phyloP scores from a whole-genome alignment of 2,888 invertebrate genomes.

The Raillietiella orientalis region DNA sequence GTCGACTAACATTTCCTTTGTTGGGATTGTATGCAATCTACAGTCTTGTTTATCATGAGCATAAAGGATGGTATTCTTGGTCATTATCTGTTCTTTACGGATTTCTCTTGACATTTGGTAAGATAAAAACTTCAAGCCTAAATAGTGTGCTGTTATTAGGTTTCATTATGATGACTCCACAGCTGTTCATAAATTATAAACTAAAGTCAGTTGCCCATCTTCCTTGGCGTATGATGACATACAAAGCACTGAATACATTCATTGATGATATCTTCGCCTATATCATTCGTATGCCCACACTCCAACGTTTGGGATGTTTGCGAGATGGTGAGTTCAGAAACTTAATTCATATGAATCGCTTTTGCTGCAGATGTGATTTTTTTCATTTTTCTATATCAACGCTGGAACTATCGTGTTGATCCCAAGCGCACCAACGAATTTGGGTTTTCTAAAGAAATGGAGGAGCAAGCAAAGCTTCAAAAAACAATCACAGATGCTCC shows the following conservation, averaged over 20 bases:
- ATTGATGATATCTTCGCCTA: constrained; percentile 99
- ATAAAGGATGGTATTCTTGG: constrained; percentile 98
- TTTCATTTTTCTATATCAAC: constrained; percentile 92
- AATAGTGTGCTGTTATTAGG: constrained; percentile 19
- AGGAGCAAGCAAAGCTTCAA: constrained; percentile 29
- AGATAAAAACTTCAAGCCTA: too few species aligned
- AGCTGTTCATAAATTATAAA: constrained; percentile 97
- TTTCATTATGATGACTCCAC: constrained; percentile 99
- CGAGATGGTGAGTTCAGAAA: constrained; percentile 35
- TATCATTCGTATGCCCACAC: constrained; percentile 98
- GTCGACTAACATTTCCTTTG: constrained; percentile 82
- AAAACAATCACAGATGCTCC: too few species aligned
- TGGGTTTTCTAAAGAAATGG: constrained; percentile 68
- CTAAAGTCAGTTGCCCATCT: constrained; percentile 94
- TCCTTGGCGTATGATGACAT: constrained; percentile 99
- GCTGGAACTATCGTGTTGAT: constrained; percentile 95
- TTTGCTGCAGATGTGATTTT: constrained; percentile 61
- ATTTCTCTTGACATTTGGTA: constrained; percentile 65
- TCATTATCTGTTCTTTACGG: constrained; percentile 87
- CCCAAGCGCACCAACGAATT: constrained; percentile 82
- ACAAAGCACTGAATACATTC: constrained; percentile 96
- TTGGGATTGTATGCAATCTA: constrained; percentile 76
- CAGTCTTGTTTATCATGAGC: constrained; percentile 76
- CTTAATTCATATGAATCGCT: too few species aligned
- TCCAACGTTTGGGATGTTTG: constrained; percentile 91